Evolutionary conservation across 2,888 invertebrate genomes (phyloP).

Genomic region (Cryptosula pallasiana): DNA sequence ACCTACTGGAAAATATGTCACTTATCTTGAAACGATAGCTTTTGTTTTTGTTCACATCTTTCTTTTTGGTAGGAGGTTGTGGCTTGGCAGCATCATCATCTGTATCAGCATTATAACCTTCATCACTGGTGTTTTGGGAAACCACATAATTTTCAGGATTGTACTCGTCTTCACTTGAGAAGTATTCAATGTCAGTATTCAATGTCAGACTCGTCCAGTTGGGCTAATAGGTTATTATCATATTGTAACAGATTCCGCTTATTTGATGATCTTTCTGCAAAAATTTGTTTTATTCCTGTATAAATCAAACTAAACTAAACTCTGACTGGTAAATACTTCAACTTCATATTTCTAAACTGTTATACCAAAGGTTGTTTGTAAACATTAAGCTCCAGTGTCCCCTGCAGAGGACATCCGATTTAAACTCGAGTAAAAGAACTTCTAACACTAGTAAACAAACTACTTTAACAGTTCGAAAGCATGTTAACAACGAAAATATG

Average conservation of each 20-base stretch:
- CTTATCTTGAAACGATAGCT: background rate
- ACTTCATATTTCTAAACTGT: background rate
- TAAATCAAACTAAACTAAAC: background rate
- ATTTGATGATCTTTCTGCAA: background rate
- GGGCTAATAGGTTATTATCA: background rate
- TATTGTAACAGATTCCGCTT: background rate
- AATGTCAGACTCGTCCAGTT: background rate
- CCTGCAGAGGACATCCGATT: background rate
- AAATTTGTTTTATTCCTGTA: background rate
- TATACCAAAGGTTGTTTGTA: background rate
- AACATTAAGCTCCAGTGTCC: constrained; percentile 4
- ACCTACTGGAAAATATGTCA: background rate
- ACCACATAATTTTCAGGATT: background rate
- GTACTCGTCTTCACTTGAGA: background rate
- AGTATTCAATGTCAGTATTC: background rate
- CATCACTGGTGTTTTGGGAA: background rate
- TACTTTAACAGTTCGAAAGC: background rate
- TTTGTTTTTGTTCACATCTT: background rate
- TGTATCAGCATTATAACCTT: background rate
- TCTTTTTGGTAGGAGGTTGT: background rate
- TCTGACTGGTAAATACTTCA: background rate
- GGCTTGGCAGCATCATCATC: background rate
- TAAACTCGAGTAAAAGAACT: background rate
- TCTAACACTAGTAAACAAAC: background rate
- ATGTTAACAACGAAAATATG: background rate